Evolutionary conservation across 2,888 invertebrate species (phyloP).

Genomic region (Pterostichus niger): DNA sequence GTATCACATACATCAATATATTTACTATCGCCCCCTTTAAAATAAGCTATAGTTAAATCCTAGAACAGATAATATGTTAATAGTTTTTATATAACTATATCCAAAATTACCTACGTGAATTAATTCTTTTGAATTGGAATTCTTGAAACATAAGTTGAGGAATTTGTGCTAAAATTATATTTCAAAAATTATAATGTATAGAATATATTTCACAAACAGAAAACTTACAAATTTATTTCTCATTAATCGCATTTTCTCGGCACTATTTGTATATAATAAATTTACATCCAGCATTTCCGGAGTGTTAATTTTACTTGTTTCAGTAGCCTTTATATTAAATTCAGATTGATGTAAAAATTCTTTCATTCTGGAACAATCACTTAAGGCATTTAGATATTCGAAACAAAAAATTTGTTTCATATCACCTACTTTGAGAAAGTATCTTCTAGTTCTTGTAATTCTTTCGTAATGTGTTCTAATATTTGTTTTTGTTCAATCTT

Average conservation of each 20-base stretch:
- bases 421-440: not conserved
- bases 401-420: not conserved
- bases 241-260: not conserved
- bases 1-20: conserved; percentile 38
- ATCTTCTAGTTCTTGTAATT: not conserved
- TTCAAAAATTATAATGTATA: conserved; percentile 5
- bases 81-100: not conserved
- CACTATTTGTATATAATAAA: conserved; percentile 33
- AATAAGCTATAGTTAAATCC: conserved; percentile 50
- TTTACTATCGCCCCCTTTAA: conserved; percentile 54
- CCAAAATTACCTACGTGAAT: conserved; percentile 27
- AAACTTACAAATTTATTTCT: conserved; percentile 28
- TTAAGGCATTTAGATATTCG: not conserved
- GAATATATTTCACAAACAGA: not conserved
- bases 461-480: not conserved
- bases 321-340: conserved; percentile 12
- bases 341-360: conserved; percentile 24
- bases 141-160: conserved; percentile 16
- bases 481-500: conserved; percentile 11
- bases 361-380: conserved; percentile 28
- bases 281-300: conserved; percentile 43
- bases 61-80: conserved; percentile 19
- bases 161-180: conserved; percentile 38
- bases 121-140: conserved; percentile 6
- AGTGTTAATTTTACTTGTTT: conserved; percentile 11